Percentiles rank a stretch among this genome's conserved stretches.
These are phyloP conservation scores for Temnothorax nylanderi DNA, from an alignment of 1,140 invertebrate genomes.

Conservation along the genomic window DNA sequence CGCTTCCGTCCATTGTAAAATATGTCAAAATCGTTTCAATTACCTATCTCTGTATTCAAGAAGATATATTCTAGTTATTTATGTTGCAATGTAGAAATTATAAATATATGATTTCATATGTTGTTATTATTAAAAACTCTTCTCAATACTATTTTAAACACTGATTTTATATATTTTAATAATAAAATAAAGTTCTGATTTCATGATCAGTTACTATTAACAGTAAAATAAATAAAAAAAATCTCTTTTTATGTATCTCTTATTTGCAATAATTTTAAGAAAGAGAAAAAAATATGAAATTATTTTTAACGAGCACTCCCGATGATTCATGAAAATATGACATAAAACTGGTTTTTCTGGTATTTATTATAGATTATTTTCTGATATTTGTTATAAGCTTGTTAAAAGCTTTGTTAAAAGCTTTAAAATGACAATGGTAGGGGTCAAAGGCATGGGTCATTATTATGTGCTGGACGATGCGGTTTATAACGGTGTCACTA, in stretches of 20 bases:
- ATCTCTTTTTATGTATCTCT: neutral
- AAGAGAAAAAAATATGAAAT: neutral
- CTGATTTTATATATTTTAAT: neutral
- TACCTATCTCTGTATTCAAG: neutral
- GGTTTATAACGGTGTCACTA: slow-evolving; percentile 69
- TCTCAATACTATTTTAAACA: neutral
- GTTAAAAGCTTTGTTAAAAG: neutral
- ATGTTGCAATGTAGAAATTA: neutral
- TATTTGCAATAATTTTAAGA: neutral
- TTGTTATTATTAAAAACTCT: neutral
- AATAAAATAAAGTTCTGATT: neutral
- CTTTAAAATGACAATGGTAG: neutral
- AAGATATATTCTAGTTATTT: neutral
- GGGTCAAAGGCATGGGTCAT: slow-evolving; percentile 36
- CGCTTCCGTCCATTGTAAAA: neutral
- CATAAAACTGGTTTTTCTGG: neutral
- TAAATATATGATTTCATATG: neutral
- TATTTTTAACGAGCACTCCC: neutral
- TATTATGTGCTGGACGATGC: slow-evolving; percentile 64
- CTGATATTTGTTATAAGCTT: neutral
- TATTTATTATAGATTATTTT: neutral
- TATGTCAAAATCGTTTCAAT: neutral
- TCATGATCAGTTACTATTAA: neutral
- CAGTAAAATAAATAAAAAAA: neutral
- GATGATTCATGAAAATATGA: neutral